Evolutionary conservation across 2,797 vertebrate species (phyloP).

Genomic region (Onychomys torridus): DNA sequence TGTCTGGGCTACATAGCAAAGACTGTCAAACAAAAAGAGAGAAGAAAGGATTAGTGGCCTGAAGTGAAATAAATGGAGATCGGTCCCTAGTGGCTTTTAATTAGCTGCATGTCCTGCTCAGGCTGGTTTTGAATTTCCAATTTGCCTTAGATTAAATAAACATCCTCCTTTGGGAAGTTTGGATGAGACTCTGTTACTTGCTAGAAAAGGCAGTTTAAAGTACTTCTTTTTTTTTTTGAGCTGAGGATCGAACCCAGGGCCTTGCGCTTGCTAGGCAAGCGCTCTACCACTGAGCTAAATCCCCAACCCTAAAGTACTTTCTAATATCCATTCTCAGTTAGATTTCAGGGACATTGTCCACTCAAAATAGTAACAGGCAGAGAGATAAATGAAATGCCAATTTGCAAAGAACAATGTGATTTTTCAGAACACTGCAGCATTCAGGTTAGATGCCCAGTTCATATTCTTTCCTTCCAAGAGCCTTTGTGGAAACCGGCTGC

Average conservation of each 20-base stretch:
- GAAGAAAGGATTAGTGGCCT: background rate
- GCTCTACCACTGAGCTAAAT: too few species aligned
- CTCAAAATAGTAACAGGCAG: slow-evolving; percentile 35
- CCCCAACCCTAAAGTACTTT: slow-evolving; percentile 34
- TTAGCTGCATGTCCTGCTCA: background rate
- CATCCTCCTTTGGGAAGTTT: background rate
- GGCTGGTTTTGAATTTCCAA: background rate
- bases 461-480: slow-evolving; percentile 15
- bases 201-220: slow-evolving; percentile 15
- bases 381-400: background rate
- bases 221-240: too few species aligned
- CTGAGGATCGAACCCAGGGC: too few species aligned
- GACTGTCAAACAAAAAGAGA: background rate
- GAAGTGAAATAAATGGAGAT: background rate
- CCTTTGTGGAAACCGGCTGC: background rate
- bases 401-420: slow-evolving; percentile 17
- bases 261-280: too few species aligned
- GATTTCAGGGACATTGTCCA: background rate
- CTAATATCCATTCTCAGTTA: slow-evolving; percentile 8
- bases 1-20: background rate
- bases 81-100: background rate
- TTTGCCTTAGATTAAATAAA: background rate
- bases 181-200: background rate
- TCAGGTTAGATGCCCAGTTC: background rate
- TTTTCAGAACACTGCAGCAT: slow-evolving; percentile 4